Base-by-base conservation (phyloP, 2,888 invertebrate genomes). In the Neoaliturus tenellus region DNA sequence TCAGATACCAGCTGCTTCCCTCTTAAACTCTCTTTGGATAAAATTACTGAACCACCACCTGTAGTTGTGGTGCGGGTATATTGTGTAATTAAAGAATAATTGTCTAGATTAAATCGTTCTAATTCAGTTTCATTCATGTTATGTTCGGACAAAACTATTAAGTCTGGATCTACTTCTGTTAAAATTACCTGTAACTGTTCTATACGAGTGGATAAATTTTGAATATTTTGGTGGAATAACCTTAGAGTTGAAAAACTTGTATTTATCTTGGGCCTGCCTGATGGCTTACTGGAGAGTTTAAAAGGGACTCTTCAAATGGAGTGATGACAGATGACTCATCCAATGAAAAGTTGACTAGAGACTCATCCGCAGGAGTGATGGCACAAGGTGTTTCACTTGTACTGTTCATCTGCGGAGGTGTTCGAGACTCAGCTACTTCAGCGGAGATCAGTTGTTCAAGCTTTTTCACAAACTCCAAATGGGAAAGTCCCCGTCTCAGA, bases 1-100 rank as follows among this genome's bases (percentile, higher is more conserved):
- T 67, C n/a, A 71, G 71, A 39, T 2, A 71, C n/a, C 35, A 71
- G 35, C 51, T 39, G 71, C n/a, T 71, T 71, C 71, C 71, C 71
- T 23, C 20, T 71, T n/a, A 71, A 39, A 35, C 39, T 39, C 71
- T 71, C 67, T 35, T 67, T 31, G 31, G 67, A 67, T 6, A 67
- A 67, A 31, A 67, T 67, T 67, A 31, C 33, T 31, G 17, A n/a
- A 33, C 58, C 58, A 3, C 58, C 58, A 23, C 58, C 58, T 28
- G 58, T 20, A 23, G 67, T 67, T 67, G 67, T 67, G 14, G 5
- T 33, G 67, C 67, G 67, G 31, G 67, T n/a, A 67, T 67, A 67
- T n/a, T 67, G 31, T 17, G 67, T 35, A 31, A 67, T 35, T 14
- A 17, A 4, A 67, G 14, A 67, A 35, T 67, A 67, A 17, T 67